Base-by-base conservation (phyloP, 2,113 vertebrate genomes). In the Anthoscopus minutus region DNA sequence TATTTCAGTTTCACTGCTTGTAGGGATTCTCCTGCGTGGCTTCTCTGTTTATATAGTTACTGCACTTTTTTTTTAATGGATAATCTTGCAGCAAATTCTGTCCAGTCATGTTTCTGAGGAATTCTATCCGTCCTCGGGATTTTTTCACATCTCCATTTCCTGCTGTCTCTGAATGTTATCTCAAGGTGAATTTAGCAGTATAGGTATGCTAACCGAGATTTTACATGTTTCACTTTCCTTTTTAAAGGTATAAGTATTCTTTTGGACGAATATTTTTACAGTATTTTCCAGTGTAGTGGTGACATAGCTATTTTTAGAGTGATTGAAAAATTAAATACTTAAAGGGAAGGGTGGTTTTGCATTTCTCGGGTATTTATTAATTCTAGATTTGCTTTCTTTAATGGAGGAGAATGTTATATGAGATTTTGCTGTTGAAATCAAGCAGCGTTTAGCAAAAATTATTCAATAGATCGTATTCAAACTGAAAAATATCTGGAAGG, bases 381-480 rank as follows among this genome's bases (percentile, higher is more conserved):
- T 3, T 58, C 6, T 22, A 4, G 1, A 2, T 51, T 56, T 61
- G 1, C 9, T 35, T 23, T 66, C 5, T 56, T 74, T 21, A 9
- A 13, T 1, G 1, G 2, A 57, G 1, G 4, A 66, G 84, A 54
- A 30, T 15, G 2, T 61, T 73, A 5, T 73, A 5, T 27, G 21
- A n/a, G 12, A 6, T 38, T 45, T 48, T 81, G 6, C 9, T 50
- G 7, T 20, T 58, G 8, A 54, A 50, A 86, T 16, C 4, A n/a
- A 38, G 15, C 2, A 15, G 0, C 18, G 35, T 54, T 60, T 56
- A 28, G 11, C 4, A 72, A 30, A 58, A 47, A 5, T 6, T 9
- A 7, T 53, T 54, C 4, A 0, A 1, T 35, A 61, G 1, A 13
- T 35, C 0, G 0, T 38, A 65, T 61, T 66, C 0, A 0, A 50